Evolutionary conservation across 2,113 vertebrate genomes (phyloP), one percentile per base, ranked within the genome.

Genomic region (Vicugna pacos): DNA sequence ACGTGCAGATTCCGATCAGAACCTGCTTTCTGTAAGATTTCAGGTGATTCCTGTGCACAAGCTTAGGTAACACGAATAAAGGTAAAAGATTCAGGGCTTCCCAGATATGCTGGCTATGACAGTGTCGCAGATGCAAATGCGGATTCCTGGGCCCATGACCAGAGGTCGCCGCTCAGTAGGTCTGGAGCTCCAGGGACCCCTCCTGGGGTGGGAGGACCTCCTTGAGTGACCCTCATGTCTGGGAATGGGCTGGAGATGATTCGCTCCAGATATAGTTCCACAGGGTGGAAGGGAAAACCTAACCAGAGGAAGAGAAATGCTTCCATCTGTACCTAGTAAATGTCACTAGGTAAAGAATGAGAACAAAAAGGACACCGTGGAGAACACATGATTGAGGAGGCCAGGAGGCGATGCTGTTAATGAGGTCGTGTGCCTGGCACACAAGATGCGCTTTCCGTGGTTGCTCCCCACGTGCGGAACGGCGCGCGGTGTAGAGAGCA

Each of bases 401-500:
- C 65, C 10, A 1, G 38, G 52, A 79, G 5, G 38, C 5, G 52
- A 3, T 7, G 62, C 15, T 2, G 30, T 16, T 12, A 1, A 2
- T 1, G 38, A 35, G 46, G 52, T 3, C 28, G 0, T 0, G 4
- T 0, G 3, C 84, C 30, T 4, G 28, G 35, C 28, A 7, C 20
- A 6, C 15, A 14, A 38, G 38, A 11, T 3, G 12, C 54, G 30
- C 16, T 0, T 0, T 16, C 26, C 0, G 6, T 0, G 30, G 15
- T 2, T 5, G 19, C 6, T 5, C 14, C 65, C 6, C 3, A 0
- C 1, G 1, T 19, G 8, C 0, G 1, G 65, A 3, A 8, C 5
- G 6, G 15, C 0, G 0, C 52, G 3, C 8, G 8, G 24, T 4
- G 73, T 83, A 32, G 35, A 32, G 8, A 3, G 13, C 0, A 0